Evolutionary conservation across 1,140 invertebrate genomes (phyloP).

Genomic region (Probaryconus sp.): DNA sequence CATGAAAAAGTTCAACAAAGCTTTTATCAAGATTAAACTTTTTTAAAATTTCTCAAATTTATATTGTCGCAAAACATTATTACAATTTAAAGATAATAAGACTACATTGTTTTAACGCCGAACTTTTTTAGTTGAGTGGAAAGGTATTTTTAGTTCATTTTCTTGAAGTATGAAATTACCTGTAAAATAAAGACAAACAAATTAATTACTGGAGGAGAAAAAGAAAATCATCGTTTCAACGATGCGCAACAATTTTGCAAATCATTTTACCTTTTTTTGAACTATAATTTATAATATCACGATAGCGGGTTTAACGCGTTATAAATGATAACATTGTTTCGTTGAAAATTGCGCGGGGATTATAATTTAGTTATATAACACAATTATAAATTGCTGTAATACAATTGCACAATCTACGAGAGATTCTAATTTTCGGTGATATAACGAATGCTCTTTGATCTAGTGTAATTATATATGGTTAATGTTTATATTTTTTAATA

Average conservation of each 20-base stretch:
- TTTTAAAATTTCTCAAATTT: constrained; percentile 39
- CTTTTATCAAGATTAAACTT: constrained; percentile 56
- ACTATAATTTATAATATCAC: too few species aligned
- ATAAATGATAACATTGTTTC: background rate
- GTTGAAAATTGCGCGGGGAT: background rate
- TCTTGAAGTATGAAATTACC: too few species aligned
- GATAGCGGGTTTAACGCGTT: background rate
- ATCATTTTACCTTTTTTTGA: too few species aligned
- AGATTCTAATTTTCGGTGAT: background rate
- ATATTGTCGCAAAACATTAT: constrained; percentile 34
- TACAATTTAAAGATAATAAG: constrained; percentile 27
- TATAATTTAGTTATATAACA: constrained; percentile 10
- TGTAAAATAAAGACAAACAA: too few species aligned
- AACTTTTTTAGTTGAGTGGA: constrained; percentile 35
- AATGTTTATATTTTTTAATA: too few species aligned
- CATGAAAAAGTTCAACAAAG: constrained; percentile 45
- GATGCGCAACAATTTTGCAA: too few species aligned
- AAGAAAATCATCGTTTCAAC: too few species aligned
- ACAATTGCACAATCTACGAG: too few species aligned
- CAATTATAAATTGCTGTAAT: constrained; percentile 1
- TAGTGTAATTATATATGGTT: too few species aligned
- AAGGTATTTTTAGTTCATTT: too few species aligned
- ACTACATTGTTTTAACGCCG: constrained; percentile 20
- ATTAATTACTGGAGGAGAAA: too few species aligned
- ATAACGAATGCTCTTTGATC: too few species aligned